Evolutionary conservation across 2,888 invertebrate species (phyloP).

Genomic region (Luperina nickerlii): DNA sequence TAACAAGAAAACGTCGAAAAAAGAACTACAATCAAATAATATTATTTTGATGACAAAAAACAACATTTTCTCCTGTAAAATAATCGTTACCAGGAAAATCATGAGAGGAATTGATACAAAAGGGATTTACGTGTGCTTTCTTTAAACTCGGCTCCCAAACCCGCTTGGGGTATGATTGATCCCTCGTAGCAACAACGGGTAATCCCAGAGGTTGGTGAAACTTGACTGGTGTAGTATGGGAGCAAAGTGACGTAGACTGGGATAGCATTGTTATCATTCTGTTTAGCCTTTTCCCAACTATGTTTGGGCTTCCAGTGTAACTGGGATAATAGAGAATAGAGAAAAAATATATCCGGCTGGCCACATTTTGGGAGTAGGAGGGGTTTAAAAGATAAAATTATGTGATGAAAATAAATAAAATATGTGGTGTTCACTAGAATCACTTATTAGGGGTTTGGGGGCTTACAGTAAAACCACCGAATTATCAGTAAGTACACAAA

Average conservation of each 20-base stretch:
- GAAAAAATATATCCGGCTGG: neutral
- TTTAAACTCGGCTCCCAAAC: conserved; percentile 52
- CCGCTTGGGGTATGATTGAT: conserved; percentile 53
- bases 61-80: conserved; percentile 33
- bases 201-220: conserved; percentile 39
- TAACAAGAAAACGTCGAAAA: conserved; percentile 20
- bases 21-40: conserved; percentile 43
- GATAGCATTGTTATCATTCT: neutral
- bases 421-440: too few species aligned
- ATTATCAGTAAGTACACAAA: too few species aligned
- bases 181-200: conserved; percentile 49
- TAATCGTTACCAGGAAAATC: conserved; percentile 43
- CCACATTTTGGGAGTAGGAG: neutral
- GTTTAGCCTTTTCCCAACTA: neutral
- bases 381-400: neutral
- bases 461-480: too few species aligned
- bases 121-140: conserved; percentile 51
- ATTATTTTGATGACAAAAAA: conserved; percentile 30
- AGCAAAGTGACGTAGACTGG: neutral
- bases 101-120: conserved; percentile 51
- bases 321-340: neutral
- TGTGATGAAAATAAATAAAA: too few species aligned
- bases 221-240: conserved; percentile 17
- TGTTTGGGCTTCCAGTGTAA: neutral
- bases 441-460: too few species aligned